These are phyloP conservation scores for Cenopis cana DNA, from an alignment of 2,888 invertebrate genomes.

Conservation along the genomic window DNA sequence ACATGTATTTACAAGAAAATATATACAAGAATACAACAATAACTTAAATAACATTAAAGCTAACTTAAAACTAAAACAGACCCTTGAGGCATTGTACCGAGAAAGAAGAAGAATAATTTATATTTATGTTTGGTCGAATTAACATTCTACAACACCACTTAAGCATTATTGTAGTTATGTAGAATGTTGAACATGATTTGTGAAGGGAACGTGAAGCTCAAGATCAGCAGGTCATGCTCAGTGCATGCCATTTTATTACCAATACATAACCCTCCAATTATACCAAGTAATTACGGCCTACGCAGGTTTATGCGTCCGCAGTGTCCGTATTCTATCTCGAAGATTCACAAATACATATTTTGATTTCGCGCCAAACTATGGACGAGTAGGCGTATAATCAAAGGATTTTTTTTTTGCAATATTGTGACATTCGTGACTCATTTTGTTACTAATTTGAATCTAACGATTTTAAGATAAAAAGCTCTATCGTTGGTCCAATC, in stretches of 20 bases:
- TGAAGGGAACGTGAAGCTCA: constrained; percentile 3
- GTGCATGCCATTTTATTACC: constrained; percentile 18
- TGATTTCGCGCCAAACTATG: constrained; percentile 11
- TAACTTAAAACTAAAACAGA: no score
- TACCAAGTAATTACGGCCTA: neutral
- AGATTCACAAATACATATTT: constrained; percentile 8
- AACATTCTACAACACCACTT: no score
- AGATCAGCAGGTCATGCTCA: constrained; percentile 9
- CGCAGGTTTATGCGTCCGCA: neutral
- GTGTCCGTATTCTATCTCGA: constrained; percentile 8
- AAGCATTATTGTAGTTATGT: neutral
- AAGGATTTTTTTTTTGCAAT: neutral
- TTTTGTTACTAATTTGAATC: neutral
- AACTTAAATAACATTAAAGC: no score
- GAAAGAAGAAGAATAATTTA: no score
- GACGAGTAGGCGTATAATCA: constrained; percentile 1
- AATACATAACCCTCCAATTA: constrained; percentile 28
- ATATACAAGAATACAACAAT: no score
- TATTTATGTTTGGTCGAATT: no score
- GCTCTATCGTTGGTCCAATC: neutral
- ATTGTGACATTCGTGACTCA: constrained; percentile 10
- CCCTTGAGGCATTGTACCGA: no score
- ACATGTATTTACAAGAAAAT: no score
- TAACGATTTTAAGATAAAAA: neutral
- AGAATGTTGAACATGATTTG: constrained; percentile 12